phyloP scores from a whole-genome alignment of 2,888 invertebrate species.

The Mesorhabditis belari region DNA sequence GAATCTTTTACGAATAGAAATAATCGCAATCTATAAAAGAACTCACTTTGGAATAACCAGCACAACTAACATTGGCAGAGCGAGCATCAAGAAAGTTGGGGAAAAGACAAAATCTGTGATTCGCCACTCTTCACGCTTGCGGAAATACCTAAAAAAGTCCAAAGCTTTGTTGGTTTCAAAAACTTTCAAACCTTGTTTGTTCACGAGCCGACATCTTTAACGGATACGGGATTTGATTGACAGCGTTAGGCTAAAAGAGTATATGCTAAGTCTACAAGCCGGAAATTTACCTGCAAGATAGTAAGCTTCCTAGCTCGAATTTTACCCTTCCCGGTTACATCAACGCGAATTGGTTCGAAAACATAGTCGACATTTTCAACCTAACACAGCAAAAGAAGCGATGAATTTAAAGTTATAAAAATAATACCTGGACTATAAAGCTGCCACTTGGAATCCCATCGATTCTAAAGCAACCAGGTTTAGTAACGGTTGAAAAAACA shows the following conservation, averaged over 20 bases:
- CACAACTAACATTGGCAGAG: constrained; percentile 37
- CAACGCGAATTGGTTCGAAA: constrained; percentile 88
- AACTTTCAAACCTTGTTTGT: constrained; percentile 64
- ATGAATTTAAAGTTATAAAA: background rate
- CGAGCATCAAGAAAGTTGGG: constrained; percentile 69
- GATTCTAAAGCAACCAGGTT: too few relatives aligned
- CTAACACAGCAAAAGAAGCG: constrained; percentile 8
- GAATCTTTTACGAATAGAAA: too few relatives aligned
- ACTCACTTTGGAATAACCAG: constrained; percentile 36
- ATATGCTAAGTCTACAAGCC: background rate
- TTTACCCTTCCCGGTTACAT: constrained; percentile 94
- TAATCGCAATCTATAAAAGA: too few relatives aligned
- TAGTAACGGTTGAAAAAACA: too few relatives aligned
- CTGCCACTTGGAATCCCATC: constrained; percentile 79
- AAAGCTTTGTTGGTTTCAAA: background rate
- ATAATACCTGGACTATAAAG: constrained; percentile 76
- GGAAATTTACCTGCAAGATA: constrained; percentile 68
- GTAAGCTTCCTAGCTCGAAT: constrained; percentile 88
- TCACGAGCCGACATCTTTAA: constrained; percentile 77
- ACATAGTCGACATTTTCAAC: constrained; percentile 76
- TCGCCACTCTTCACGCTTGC: constrained; percentile 73
- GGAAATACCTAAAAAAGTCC: constrained; percentile 15
- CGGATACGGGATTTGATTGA: constrained; percentile 77
- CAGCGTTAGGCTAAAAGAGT: constrained; percentile 41
- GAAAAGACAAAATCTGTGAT: constrained; percentile 90